Conservation (phyloP, 35 echinoderm and acorn worm species). For the Ophiothrix spiculata region DNA sequence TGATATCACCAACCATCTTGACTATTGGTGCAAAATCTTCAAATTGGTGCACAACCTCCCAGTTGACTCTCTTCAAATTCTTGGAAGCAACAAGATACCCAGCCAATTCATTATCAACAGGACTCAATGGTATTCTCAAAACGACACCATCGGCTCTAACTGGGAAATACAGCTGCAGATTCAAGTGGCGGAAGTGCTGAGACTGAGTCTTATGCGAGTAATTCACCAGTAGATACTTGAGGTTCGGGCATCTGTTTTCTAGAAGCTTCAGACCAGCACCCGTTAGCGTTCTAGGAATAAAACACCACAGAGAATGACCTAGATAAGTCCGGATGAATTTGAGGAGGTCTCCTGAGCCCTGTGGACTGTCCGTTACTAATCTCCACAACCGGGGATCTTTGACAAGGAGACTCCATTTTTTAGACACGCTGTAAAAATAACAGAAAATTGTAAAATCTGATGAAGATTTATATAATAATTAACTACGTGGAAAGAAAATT, state of each 20-base stretch:
- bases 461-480: too few relatives aligned
- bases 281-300: background rate
- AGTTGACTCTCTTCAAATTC: background rate
- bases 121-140: background rate
- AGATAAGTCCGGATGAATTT: background rate
- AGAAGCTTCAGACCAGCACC: background rate
- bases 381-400: slow-evolving; percentile 7
- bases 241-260: background rate
- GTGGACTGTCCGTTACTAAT: background rate
- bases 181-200: background rate
- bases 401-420: background rate
- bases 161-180: background rate
- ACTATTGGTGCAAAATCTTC: background rate
- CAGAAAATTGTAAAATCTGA: background rate
- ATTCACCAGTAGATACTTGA: background rate
- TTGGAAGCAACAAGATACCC: background rate
- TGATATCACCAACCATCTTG: background rate
- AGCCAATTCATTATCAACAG: background rate
- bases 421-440: background rate
- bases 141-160: background rate
- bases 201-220: background rate
- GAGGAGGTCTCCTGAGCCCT: background rate
- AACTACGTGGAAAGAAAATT: too few relatives aligned
- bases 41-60: background rate
- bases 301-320: background rate